phyloP scores from a whole-genome alignment of 2,113 vertebrate species.

The Aegithalos caudatus region DNA sequence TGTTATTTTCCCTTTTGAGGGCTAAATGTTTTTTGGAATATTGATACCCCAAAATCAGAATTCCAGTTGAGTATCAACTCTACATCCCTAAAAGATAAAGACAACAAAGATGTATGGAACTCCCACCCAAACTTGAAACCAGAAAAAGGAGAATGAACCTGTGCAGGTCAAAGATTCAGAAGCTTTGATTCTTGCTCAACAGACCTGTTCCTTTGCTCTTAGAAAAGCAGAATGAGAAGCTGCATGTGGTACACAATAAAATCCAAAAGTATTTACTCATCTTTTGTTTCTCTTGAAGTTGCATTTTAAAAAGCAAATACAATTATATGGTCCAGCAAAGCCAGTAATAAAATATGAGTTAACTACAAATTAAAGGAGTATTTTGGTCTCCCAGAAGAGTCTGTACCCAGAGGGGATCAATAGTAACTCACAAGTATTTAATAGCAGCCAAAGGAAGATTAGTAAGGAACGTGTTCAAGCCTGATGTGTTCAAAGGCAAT shows the following conservation, averaged over 20 bases:
- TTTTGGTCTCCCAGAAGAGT: slow-evolving; percentile 4
- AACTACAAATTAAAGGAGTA: slow-evolving; percentile 37
- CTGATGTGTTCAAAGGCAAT: not conserved
- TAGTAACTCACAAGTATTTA: slow-evolving; percentile 23
- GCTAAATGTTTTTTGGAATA: not conserved
- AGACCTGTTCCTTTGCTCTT: not conserved
- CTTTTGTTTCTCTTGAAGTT: not conserved
- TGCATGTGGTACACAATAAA: not conserved
- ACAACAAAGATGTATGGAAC: not conserved
- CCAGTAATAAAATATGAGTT: slow-evolving; percentile 24
- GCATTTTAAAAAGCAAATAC: not conserved
- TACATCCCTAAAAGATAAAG: not conserved
- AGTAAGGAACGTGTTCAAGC: not conserved
- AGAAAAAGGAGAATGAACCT: not conserved
- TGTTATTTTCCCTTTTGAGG: not conserved
- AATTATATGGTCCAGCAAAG: not conserved
- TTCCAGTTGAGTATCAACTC: not conserved
- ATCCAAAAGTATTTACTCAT: not conserved
- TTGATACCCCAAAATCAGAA: not conserved
- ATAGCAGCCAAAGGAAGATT: not conserved
- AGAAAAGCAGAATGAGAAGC: not conserved
- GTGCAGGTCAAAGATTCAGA: not conserved
- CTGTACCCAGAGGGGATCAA: slow-evolving; percentile 51
- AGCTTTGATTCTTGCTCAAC: not conserved
- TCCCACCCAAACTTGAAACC: not conserved